These are phyloP conservation scores for Macrobrachium rosenbergii DNA, from an alignment of 1,140 invertebrate species.

Conservation along the genomic window DNA sequence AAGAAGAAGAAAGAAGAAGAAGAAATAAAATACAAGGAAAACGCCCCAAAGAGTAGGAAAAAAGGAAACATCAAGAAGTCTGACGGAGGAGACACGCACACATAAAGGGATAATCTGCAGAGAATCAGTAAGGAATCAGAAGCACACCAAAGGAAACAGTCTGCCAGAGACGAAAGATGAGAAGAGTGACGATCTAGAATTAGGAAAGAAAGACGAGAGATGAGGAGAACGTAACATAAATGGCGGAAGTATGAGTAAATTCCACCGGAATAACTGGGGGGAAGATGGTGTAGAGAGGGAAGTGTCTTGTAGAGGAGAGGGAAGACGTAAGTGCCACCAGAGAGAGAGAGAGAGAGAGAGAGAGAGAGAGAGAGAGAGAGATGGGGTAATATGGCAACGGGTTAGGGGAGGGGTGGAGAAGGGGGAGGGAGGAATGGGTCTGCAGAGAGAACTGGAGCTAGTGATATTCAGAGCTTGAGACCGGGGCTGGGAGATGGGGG, in stretches of 20 bases:
- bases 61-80: not conserved
- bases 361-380: slow-evolving; percentile 6
- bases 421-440: not conserved
- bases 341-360: not conserved
- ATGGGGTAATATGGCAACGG: not conserved
- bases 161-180: too few species aligned
- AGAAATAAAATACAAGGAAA: not conserved
- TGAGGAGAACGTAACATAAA: too few species aligned
- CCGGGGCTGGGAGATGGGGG: not conserved
- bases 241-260: too few species aligned
- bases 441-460: not conserved
- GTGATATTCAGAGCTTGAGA: not conserved
- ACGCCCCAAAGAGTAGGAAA: not conserved
- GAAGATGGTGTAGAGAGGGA: not conserved
- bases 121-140: too few species aligned
- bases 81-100: too few species aligned
- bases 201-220: too few species aligned
- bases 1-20: too few species aligned
- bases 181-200: too few species aligned
- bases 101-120: too few species aligned
- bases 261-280: not conserved
- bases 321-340: not conserved
- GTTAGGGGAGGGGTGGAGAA: not conserved
- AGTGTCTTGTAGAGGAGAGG: not conserved
- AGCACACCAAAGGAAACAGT: too few species aligned